phyloP scores from a whole-genome alignment of 2,113 vertebrate genomes.

The Climacteris rufus region DNA sequence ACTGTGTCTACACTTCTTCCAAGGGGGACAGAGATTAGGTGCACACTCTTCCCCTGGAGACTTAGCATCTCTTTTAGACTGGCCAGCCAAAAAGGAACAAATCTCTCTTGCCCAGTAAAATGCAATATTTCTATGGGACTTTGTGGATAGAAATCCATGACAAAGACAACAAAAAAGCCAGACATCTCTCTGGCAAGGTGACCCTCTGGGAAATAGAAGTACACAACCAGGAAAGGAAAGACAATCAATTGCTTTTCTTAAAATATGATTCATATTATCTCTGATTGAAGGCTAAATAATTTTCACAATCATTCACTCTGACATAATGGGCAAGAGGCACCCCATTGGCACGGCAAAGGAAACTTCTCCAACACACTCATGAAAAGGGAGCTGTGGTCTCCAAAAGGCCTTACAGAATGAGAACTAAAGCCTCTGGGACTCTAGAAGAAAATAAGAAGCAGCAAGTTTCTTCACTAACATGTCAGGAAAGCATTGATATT shows the following conservation, averaged over 20 bases:
- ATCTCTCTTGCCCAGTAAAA: background rate
- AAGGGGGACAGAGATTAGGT: background rate
- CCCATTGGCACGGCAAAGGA: background rate
- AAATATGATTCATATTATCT: background rate
- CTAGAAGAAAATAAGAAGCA: background rate
- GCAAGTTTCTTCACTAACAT: background rate
- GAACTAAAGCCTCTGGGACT: background rate
- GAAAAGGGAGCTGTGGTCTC: background rate
- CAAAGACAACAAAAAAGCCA: background rate
- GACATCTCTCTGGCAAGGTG: background rate
- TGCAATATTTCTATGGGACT: background rate
- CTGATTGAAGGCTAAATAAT: background rate
- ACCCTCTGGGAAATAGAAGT: background rate
- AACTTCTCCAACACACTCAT: background rate
- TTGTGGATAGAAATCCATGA: background rate
- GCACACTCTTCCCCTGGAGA: background rate
- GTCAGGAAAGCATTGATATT: background rate
- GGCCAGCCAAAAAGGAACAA: background rate
- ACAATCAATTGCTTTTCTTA: background rate
- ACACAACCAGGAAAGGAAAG: background rate
- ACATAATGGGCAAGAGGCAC: background rate
- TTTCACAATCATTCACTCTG: background rate
- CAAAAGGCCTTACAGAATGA: background rate
- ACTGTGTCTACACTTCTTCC: background rate
- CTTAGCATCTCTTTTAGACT: background rate